These are phyloP conservation scores for Drosophila pallidifrons DNA, from an alignment of 1,140 invertebrate genomes.

Conservation along the genomic window DNA sequence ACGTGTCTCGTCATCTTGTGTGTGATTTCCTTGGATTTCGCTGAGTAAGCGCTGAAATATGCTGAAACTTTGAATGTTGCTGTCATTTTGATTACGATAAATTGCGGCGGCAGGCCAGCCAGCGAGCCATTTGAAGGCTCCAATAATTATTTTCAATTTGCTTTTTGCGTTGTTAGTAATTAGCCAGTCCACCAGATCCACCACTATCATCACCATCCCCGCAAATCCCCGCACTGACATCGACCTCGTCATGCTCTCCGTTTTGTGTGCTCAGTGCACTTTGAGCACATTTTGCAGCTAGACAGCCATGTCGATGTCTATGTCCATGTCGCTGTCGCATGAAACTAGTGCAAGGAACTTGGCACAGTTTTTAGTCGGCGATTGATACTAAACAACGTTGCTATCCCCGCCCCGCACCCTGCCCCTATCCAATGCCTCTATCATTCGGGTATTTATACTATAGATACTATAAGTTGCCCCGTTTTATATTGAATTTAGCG, in stretches of 20 bases:
- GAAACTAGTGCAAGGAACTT: conserved; percentile 79
- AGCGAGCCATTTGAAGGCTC: conserved; percentile 47
- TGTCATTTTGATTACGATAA: conserved; percentile 46
- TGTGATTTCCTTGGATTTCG: conserved; percentile 13
- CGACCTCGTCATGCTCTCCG: conserved; percentile 27
- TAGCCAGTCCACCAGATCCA: conserved; percentile 47
- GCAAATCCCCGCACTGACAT: conserved; percentile 4
- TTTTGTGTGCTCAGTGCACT: conserved; percentile 33
- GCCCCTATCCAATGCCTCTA: not conserved
- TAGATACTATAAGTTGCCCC: conserved; percentile 8
- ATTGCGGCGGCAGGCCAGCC: conserved; percentile 49
- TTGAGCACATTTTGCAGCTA: conserved; percentile 47
- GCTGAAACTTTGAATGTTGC: conserved; percentile 18
- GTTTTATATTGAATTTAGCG: conserved; percentile 44
- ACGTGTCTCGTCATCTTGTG: not conserved
- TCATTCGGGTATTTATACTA: not conserved
- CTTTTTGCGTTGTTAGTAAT: conserved; percentile 79
- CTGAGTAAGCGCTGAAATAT: conserved; percentile 29
- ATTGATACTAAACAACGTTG: conserved; percentile 49
- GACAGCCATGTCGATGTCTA: conserved; percentile 47
- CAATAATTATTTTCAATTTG: conserved; percentile 70
- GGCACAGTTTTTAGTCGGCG: conserved; percentile 71
- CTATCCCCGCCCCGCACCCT: not conserved
- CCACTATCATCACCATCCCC: not conserved
- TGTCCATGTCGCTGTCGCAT: conserved; percentile 68